Conservation (phyloP, 2,797 vertebrate genomes). For the Fistularia commersonii region DNA sequence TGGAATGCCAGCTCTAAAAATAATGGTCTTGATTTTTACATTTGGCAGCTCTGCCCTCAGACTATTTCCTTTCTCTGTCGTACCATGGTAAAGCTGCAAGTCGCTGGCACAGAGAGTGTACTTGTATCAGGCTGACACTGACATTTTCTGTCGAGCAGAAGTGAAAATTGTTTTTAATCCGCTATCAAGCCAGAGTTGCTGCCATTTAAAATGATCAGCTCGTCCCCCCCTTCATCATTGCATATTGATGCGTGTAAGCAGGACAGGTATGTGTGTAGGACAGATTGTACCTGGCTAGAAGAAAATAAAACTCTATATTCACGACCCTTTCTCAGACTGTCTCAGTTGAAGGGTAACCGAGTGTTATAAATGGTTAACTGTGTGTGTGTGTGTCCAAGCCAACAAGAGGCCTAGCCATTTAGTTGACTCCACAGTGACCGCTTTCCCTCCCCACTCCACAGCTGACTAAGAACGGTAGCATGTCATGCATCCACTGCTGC, state of each 20-base stretch:
- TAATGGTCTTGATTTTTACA: constrained; percentile 50
- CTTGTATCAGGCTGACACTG: constrained; percentile 1
- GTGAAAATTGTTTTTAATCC: neutral
- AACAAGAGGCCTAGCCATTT: constrained; percentile 31
- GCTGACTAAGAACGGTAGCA: neutral
- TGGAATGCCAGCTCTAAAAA: constrained; percentile 53
- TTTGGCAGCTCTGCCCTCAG: constrained; percentile 38
- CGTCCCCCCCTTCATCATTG: neutral
- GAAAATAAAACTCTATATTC: constrained; percentile 1
- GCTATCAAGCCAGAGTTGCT: neutral
- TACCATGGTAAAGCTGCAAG: constrained; percentile 3
- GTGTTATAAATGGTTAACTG: constrained; percentile 27
- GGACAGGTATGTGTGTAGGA: too few relatives aligned
- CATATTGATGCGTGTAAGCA: too few relatives aligned
- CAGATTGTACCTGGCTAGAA: too few relatives aligned
- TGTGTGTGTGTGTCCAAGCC: constrained; percentile 19
- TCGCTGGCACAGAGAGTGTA: constrained; percentile 5
- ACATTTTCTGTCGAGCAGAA: constrained; percentile 1
- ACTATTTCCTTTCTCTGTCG: constrained; percentile 38
- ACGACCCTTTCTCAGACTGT: constrained; percentile 9
- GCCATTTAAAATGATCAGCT: neutral
- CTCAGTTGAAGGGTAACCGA: constrained; percentile 1
- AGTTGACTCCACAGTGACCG: constrained; percentile 39
- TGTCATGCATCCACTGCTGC: constrained; percentile 6
- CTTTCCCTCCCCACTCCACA: constrained; percentile 7